phyloP scores from a whole-genome alignment of 2,888 invertebrate species.

The Chymomyza fuscimana region DNA sequence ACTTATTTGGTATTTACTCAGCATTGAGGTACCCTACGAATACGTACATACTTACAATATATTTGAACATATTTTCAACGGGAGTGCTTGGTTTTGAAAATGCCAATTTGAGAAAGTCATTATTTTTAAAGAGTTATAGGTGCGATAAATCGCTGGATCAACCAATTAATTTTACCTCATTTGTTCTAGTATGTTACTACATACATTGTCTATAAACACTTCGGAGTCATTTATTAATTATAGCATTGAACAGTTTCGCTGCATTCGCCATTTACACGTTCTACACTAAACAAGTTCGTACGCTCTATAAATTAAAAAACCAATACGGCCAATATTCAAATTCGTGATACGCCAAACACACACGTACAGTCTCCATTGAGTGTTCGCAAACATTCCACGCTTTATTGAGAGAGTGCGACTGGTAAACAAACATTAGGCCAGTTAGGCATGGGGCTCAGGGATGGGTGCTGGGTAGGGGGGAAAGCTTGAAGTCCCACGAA shows the following conservation, averaged over 20 bases:
- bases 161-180: background rate
- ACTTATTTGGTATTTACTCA: no score
- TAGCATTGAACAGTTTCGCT: background rate
- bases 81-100: no score
- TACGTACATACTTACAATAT: no score
- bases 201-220: background rate
- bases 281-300: slow-evolving; percentile 11
- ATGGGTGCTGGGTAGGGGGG: no score
- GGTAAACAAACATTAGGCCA: slow-evolving; percentile 45
- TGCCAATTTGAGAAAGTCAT: no score
- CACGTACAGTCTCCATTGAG: background rate
- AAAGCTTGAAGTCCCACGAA: slow-evolving; percentile 1
- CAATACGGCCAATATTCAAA: slow-evolving; percentile 62
- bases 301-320: slow-evolving; percentile 35
- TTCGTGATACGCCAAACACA: slow-evolving; percentile 41
- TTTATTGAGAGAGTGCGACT: slow-evolving; percentile 4
- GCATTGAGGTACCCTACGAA: no score
- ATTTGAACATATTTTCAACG: no score
- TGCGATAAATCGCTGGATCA: background rate
- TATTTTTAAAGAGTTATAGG: no score
- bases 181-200: no score
- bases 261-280: slow-evolving; percentile 25
- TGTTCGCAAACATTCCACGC: slow-evolving; percentile 31
- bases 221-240: background rate
- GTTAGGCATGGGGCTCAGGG: slow-evolving; percentile 10